These are phyloP conservation scores for Hemicrepidius hirtus DNA, from an alignment of 2,888 invertebrate species.

Conservation along the genomic window DNA sequence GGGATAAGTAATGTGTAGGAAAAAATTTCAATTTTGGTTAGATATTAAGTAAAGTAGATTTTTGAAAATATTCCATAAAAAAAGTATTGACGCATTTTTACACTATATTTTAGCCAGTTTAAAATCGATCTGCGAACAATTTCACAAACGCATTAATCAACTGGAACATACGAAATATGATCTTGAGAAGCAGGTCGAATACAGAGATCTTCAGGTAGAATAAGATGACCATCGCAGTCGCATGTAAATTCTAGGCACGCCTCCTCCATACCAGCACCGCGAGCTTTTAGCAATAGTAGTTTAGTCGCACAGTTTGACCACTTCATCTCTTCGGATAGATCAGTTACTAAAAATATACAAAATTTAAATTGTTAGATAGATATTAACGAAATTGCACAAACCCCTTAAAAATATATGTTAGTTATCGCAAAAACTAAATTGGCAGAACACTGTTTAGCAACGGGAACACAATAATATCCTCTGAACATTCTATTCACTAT, in stretches of 20 bases:
- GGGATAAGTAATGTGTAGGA: slow-evolving; percentile 15
- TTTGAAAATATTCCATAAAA: background rate
- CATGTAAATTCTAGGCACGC: slow-evolving; percentile 60
- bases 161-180: slow-evolving; percentile 97
- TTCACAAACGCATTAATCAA: slow-evolving; percentile 87
- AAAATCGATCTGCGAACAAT: slow-evolving; percentile 75
- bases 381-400: background rate
- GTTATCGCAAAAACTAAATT: slow-evolving; percentile 17
- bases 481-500: slow-evolving; percentile 42
- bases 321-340: slow-evolving; percentile 6
- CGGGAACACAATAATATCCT: slow-evolving; percentile 33
- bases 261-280: slow-evolving; percentile 46
- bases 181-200: slow-evolving; percentile 96
- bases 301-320: slow-evolving; percentile 25
- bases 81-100: slow-evolving; percentile 41
- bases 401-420: too few species aligned
- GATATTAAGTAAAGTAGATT: slow-evolving; percentile 12
- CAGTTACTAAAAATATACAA: background rate
- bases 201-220: slow-evolving; percentile 95
- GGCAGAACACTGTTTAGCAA: background rate
- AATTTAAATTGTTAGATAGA: background rate
- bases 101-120: slow-evolving; percentile 65
- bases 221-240: slow-evolving; percentile 54
- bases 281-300: slow-evolving; percentile 58
- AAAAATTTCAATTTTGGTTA: slow-evolving; percentile 21